These are phyloP conservation scores for Dromococcyx pavoninus DNA, from an alignment of 2,797 vertebrate genomes.

Conservation along the genomic window DNA sequence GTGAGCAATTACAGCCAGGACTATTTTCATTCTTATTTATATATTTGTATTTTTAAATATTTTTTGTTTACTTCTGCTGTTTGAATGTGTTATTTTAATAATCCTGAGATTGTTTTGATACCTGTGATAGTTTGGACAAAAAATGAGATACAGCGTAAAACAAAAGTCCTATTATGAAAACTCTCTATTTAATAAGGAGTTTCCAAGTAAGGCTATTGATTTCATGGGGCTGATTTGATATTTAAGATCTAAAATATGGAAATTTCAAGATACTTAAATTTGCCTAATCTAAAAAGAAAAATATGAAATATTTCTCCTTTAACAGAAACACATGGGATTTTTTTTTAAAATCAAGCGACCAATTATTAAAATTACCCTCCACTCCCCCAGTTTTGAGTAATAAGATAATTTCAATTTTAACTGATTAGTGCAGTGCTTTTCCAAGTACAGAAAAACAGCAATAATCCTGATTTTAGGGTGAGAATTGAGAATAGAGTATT, in stretches of 20 bases:
- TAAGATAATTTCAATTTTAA: not conserved
- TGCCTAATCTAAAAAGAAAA: not conserved
- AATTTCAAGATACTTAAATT: not conserved
- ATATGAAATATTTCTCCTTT: not conserved
- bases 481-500: not conserved
- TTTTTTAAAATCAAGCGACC: not conserved
- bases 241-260: not conserved
- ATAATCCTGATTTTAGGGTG: not conserved
- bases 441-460: not conserved
- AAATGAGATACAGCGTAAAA: not conserved
- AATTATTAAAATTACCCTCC: not conserved
- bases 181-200: accelerated
- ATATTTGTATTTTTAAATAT: not conserved
- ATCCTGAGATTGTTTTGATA: not conserved
- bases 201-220: not conserved
- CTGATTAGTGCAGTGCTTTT: not conserved
- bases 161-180: not conserved
- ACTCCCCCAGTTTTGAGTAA: not conserved
- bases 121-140: not conserved
- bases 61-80: not conserved
- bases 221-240: not conserved
- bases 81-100: not conserved
- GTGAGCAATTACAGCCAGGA: not conserved
- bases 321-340: not conserved
- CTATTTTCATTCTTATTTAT: not conserved